Evolutionary conservation across 2,797 vertebrate species (phyloP).

Genomic region (Pempheris klunzingeri): DNA sequence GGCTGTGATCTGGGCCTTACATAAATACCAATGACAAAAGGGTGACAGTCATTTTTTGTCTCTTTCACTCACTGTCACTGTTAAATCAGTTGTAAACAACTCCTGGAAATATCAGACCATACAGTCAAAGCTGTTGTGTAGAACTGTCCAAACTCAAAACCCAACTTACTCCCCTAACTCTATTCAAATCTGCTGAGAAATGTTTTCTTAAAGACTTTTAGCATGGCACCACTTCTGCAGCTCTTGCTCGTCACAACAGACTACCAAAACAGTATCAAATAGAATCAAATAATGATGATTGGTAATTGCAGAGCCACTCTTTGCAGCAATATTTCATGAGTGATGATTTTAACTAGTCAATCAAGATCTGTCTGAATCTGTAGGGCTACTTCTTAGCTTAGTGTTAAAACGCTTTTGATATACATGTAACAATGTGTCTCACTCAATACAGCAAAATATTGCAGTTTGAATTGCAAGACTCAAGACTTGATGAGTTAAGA

Average conservation of each 20-base stretch:
- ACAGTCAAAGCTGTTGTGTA: slow-evolving; percentile 13
- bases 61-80: slow-evolving; percentile 31
- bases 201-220: neutral
- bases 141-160: slow-evolving; percentile 20
- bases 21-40: slow-evolving; percentile 62
- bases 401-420: neutral
- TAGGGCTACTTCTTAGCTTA: neutral
- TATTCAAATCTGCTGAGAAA: slow-evolving; percentile 2
- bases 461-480: neutral
- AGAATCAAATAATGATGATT: slow-evolving; percentile 15
- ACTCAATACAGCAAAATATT: neutral
- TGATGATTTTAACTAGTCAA: slow-evolving; percentile 6
- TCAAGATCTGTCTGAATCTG: slow-evolving; percentile 28
- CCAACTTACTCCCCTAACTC: slow-evolving; percentile 4
- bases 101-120: slow-evolving; percentile 4
- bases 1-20: slow-evolving; percentile 54
- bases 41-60: slow-evolving; percentile 40
- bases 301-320: slow-evolving; percentile 20
- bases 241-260: neutral
- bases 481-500: neutral
- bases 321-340: slow-evolving; percentile 33
- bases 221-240: neutral
- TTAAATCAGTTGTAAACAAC: slow-evolving; percentile 19
- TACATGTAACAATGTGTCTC: neutral
- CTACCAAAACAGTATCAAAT: neutral